Evolutionary conservation across 2,113 vertebrate genomes (phyloP), one percentile per base, ranked within the genome.

Genomic region (Tringa solitaria): DNA sequence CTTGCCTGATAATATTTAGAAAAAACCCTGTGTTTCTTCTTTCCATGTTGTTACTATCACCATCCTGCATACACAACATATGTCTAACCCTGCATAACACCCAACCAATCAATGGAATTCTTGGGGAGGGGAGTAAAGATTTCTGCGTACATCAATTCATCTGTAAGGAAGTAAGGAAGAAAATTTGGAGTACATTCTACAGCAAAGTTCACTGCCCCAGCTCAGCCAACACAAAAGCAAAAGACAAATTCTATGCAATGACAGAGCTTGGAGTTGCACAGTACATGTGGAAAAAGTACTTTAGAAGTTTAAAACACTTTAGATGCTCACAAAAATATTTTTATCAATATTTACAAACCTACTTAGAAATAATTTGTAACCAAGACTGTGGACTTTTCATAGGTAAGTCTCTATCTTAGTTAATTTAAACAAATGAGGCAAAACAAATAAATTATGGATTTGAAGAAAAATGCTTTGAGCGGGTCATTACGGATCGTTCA

Each of bases 21-120:
- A 59, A 75, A 30, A 4, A 10, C 3, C 6, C 11, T 24, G 20
- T 39, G 30, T 53, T 83, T 64, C 57, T 60, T 83, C 33, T 73
- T 35, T 81, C 61, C 30, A 9, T 11, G 19, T 23, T 76, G 45
- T 61, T 77, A 59, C 7, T 43, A 35, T 35, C 14, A 48, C 17
- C 35, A 65, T 15, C 20, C 32, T 69, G 24, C 0, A 0, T 5
- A 64, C 6, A 45, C 8, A 41, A 4, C 28, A 4, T 4, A 43
- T 2, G 6, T 24, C 74, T 21, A 61, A 69, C 10, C 12, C 37
- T 43, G 17, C 18, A 3, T 12, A 82, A 48, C 9, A 74, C 20
- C 24, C 37, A 86, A 37, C 6, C 43, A 61, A 39, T 33, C 67
- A 65, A 48, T 51, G 12, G 17, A 59, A 77, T 24, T 33, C 14